A percentile compares a stretch with the other conserved stretches of the same genome.
These are phyloP conservation scores for Ommatoiulus sabulosus DNA, from an alignment of 2,888 invertebrate species.

Conservation along the genomic window DNA sequence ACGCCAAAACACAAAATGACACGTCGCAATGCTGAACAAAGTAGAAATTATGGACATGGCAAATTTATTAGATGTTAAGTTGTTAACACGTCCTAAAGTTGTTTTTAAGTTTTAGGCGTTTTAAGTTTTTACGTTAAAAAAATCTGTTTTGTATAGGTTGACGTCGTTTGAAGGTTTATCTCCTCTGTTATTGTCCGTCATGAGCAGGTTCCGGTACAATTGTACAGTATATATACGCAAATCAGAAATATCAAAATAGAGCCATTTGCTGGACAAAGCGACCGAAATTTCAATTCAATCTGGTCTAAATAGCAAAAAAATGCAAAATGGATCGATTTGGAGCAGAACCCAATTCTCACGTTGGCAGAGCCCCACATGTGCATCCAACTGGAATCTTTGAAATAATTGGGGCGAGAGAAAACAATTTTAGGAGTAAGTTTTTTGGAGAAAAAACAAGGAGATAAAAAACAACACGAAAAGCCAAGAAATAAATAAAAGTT, in stretches of 20 bases:
- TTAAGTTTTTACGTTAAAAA: no score
- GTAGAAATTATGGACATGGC: no score
- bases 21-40: not conserved
- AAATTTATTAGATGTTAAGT: no score
- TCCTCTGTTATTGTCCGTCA: no score
- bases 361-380: not conserved
- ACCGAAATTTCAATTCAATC: not conserved
- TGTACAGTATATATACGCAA: no score
- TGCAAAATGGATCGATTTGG: not conserved
- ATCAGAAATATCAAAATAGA: no score
- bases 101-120: no score
- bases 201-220: no score
- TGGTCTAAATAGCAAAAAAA: not conserved
- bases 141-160: no score
- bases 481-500: conserved; percentile 11
- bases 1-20: not conserved
- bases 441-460: conserved; percentile 13
- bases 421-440: not conserved
- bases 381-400: conserved; percentile 9
- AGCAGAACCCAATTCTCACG: conserved; percentile 21
- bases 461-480: conserved; percentile 10
- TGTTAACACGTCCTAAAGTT: no score
- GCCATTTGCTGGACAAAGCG: not conserved
- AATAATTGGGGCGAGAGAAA: conserved; percentile 15
- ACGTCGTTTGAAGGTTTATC: no score